These are phyloP conservation scores for Eupithecia vulgata DNA, from an alignment of 2,888 invertebrate genomes.

Conservation along the genomic window DNA sequence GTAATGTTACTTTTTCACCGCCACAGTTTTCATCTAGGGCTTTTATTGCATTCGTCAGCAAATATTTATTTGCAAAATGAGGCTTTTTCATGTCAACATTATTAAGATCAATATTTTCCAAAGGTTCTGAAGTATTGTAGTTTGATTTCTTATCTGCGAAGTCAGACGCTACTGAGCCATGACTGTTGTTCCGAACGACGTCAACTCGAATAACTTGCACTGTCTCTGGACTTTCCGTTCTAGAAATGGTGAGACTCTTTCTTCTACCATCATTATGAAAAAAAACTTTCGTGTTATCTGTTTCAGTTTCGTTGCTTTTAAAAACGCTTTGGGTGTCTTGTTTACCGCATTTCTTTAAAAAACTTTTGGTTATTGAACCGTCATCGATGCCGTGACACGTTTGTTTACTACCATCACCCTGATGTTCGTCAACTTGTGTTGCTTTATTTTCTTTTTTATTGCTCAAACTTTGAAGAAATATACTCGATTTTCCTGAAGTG, in stretches of 20 bases:
- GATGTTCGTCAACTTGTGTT: conserved; percentile 56
- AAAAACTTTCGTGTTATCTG: conserved; percentile 63
- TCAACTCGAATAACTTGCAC: conserved; percentile 80
- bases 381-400: conserved; percentile 39
- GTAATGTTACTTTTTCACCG: conserved; percentile 74
- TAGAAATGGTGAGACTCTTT: conserved; percentile 77
- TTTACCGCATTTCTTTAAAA: conserved; percentile 42
- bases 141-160: conserved; percentile 57
- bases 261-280: conserved; percentile 68
- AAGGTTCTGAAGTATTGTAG: conserved; percentile 34
- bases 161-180: conserved; percentile 55
- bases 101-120: conserved; percentile 46
- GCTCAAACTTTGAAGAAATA: conserved; percentile 54
- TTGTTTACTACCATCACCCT: conserved; percentile 48
- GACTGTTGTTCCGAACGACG: conserved; percentile 71
- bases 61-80: conserved; percentile 68
- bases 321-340: conserved; percentile 44
- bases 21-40: conserved; percentile 70
- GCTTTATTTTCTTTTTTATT: conserved; percentile 63
- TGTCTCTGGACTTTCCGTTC: conserved; percentile 76
- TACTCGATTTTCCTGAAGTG: conserved; percentile 67
- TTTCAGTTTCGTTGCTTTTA: conserved; percentile 44
- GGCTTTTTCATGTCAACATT: conserved; percentile 54
- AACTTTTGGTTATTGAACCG: conserved; percentile 48
- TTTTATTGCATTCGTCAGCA: conserved; percentile 72